A percentile compares a stretch with the other conserved stretches of the same genome.
Conservation (phyloP, 1,140 invertebrate species). For the Glossosoma conforme region DNA sequence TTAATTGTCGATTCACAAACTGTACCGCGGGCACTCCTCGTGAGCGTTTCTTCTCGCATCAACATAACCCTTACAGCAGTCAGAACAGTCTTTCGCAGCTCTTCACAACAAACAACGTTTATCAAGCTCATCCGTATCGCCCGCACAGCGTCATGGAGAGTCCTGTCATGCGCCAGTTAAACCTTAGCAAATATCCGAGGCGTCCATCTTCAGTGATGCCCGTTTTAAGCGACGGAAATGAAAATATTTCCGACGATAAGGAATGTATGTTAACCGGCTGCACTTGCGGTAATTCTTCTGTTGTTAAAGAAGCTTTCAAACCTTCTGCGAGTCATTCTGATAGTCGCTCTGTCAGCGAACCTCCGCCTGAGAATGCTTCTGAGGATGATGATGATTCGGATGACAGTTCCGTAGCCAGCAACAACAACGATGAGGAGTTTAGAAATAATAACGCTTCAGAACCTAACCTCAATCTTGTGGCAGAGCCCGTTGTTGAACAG, state of each 20-base stretch:
- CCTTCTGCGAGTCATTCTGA: conserved; percentile 1
- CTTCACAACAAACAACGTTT: conserved; percentile 23
- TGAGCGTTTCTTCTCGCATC: conserved; percentile 7
- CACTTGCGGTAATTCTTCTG: conserved; percentile 4
- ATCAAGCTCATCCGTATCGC: conserved; percentile 25
- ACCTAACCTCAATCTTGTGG: conserved; percentile 33
- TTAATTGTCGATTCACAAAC: conserved; percentile 9
- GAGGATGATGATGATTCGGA: conserved; percentile 5
- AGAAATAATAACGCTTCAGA: conserved; percentile 37
- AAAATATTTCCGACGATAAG: background rate
- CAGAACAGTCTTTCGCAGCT: conserved; percentile 21
- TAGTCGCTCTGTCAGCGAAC: conserved; percentile 16
- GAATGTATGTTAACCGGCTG: conserved; percentile 16
- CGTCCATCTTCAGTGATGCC: conserved; percentile 29
- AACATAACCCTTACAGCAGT: too few relatives aligned
- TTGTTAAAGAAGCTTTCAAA: too few relatives aligned
- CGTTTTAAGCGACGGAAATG: conserved; percentile 12
- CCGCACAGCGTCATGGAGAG: conserved; percentile 24
- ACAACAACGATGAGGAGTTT: conserved; percentile 36
- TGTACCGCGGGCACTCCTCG: conserved; percentile 4
- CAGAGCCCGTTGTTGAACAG: conserved; percentile 55
- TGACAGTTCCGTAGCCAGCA: conserved; percentile 10
- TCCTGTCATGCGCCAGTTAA: conserved; percentile 10
- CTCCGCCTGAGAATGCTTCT: conserved; percentile 15
- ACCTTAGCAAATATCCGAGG: conserved; percentile 4